Evolutionary conservation across 2,888 invertebrate genomes (phyloP).

Genomic region (Ennomos fuscantarius): DNA sequence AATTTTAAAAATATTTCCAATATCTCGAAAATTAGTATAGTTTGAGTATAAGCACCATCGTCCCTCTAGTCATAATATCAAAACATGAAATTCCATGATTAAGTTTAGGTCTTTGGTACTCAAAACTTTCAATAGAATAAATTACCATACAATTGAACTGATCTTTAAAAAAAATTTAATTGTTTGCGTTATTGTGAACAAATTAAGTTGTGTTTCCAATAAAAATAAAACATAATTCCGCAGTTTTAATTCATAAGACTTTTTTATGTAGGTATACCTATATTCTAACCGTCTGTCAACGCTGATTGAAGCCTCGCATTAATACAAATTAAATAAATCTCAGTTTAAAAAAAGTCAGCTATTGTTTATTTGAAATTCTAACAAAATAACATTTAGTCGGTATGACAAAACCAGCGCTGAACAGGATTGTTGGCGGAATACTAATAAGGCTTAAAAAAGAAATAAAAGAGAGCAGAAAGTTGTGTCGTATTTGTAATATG

Average conservation of each 20-base stretch:
- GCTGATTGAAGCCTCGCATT: conserved; percentile 75
- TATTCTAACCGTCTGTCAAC: conserved; percentile 64
- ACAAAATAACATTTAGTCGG: conserved; percentile 84
- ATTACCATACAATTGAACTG: conserved; percentile 31
- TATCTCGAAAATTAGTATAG: no score
- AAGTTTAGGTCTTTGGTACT: background rate
- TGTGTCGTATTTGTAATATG: conserved; percentile 85
- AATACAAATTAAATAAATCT: conserved; percentile 72
- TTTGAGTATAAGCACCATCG: no score
- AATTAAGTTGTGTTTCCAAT: conserved; percentile 74
- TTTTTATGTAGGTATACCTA: conserved; percentile 43
- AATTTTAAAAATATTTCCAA: no score
- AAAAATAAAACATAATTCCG: conserved; percentile 60
- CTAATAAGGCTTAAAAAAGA: conserved; percentile 84
- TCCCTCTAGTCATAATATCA: no score
- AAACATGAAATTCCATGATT: no score
- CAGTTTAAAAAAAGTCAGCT: conserved; percentile 64
- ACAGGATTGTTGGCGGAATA: conserved; percentile 82
- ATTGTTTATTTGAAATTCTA: conserved; percentile 84
- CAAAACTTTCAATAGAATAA: background rate
- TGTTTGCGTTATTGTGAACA: conserved; percentile 73
- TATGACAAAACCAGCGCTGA: conserved; percentile 82
- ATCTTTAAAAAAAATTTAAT: conserved; percentile 45
- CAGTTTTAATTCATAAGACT: conserved; percentile 77
- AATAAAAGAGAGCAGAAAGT: conserved; percentile 83